These are phyloP conservation scores for Orbicella faveolata DNA, from an alignment of 64 coral and sea anemone species.

Conservation along the genomic window DNA sequence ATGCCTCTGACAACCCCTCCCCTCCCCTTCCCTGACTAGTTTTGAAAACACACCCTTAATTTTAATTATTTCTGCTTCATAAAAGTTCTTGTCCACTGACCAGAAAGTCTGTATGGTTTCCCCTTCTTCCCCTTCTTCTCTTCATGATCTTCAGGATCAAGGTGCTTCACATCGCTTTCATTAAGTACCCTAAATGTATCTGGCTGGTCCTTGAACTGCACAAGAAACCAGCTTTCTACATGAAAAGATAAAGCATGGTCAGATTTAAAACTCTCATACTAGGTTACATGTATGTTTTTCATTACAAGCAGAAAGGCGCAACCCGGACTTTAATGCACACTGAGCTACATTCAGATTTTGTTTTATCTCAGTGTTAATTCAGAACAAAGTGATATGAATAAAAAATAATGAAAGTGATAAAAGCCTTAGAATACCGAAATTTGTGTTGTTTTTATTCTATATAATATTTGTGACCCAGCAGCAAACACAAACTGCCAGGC, in stretches of 20 bases:
- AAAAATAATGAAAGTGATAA: too few species aligned
- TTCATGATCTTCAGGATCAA: conserved; percentile 50
- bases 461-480: too few species aligned
- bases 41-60: conserved; percentile 45
- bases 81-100: conserved; percentile 29
- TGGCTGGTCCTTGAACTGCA: conserved; percentile 40
- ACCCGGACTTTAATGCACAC: too few species aligned
- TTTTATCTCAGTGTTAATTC: too few species aligned
- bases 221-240: conserved; percentile 54
- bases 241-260: conserved; percentile 2
- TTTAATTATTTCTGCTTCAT: conserved; percentile 47
- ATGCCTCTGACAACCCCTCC: background rate
- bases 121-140: conserved; percentile 26
- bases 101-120: conserved; percentile 45
- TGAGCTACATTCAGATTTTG: too few species aligned
- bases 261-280: background rate
- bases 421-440: too few species aligned
- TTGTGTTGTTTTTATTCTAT: too few species aligned
- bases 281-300: too few species aligned
- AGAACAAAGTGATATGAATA: too few species aligned
- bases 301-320: too few species aligned
- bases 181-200: conserved; percentile 44
- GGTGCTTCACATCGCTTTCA: conserved; percentile 33
- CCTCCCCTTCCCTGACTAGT: background rate
- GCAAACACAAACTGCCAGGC: too few species aligned